Conservation (phyloP, 2,113 vertebrate species). For the Otolemur garnettii region DNA sequence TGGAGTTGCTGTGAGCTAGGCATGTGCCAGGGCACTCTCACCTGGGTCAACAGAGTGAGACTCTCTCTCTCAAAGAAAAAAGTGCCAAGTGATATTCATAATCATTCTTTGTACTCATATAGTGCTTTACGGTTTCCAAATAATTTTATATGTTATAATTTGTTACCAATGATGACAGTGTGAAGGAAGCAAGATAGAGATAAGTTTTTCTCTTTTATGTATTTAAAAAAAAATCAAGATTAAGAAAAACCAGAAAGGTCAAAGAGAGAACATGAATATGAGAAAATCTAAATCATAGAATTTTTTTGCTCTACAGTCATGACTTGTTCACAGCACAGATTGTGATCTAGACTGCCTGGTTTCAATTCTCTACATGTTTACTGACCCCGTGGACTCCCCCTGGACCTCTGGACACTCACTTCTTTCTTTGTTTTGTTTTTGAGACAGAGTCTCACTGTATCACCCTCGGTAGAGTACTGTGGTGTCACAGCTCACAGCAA, state of each 20-base stretch:
- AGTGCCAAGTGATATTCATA: background rate
- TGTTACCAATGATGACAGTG: background rate
- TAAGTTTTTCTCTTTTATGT: background rate
- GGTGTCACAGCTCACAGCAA: too few species aligned
- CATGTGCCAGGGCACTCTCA: too few species aligned
- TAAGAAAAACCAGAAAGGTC: constrained; percentile 5
- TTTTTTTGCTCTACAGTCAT: background rate
- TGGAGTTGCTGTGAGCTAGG: too few species aligned
- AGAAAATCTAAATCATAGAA: background rate
- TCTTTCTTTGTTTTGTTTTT: too few species aligned
- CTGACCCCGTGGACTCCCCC: background rate
- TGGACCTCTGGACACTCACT: background rate
- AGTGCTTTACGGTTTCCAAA: background rate
- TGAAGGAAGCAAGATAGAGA: background rate
- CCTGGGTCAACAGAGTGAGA: too few species aligned
- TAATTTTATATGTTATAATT: constrained; percentile 4
- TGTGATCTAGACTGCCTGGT: background rate
- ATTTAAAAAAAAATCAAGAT: background rate
- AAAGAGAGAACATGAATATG: background rate
- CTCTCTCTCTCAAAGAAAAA: too few species aligned
- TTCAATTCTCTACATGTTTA: background rate
- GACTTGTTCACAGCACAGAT: background rate
- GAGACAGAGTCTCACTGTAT: too few species aligned
- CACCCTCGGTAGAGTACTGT: too few species aligned
- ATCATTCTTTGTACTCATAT: background rate